phyloP scores from a whole-genome alignment of 2,113 vertebrate species.

The Etheostoma cragini region DNA sequence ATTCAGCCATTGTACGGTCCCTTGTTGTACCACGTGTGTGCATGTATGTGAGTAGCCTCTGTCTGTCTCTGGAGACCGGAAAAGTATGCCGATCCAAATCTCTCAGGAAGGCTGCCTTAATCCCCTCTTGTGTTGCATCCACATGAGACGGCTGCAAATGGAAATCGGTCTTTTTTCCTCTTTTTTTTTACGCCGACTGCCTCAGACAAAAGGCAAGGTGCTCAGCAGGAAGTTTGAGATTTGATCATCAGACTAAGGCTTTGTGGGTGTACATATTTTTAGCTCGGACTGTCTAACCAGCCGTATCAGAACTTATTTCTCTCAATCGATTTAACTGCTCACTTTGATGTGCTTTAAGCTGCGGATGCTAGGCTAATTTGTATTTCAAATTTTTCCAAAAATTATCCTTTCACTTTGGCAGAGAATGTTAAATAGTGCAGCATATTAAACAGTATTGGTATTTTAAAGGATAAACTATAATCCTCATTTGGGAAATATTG shows the following conservation, averaged over 20 bases:
- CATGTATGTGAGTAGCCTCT: slow-evolving; percentile 40
- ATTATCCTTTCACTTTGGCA: not conserved
- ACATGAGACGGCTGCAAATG: slow-evolving; percentile 69
- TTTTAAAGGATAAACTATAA: not conserved
- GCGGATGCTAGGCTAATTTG: not conserved
- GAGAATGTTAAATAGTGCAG: not conserved
- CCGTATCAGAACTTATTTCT: slow-evolving; percentile 29
- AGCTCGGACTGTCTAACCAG: slow-evolving; percentile 18
- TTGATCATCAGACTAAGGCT: slow-evolving; percentile 57
- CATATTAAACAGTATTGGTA: not conserved
- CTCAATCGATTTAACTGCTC: slow-evolving; percentile 31
- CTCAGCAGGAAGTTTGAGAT: slow-evolving; percentile 71
- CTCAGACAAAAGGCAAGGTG: slow-evolving; percentile 69
- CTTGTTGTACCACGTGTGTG: slow-evolving; percentile 43
- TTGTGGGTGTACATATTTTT: slow-evolving; percentile 47
- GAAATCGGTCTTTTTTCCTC: slow-evolving; percentile 56
- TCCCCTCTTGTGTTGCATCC: slow-evolving; percentile 72
- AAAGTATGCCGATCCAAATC: slow-evolving; percentile 74
- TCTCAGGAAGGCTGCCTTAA: slow-evolving; percentile 73
- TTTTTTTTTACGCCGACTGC: slow-evolving; percentile 30
- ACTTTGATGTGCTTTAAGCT: slow-evolving; percentile 50
- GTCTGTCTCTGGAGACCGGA: slow-evolving; percentile 68
- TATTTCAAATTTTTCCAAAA: slow-evolving; percentile 3
- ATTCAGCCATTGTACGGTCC: slow-evolving; percentile 23
- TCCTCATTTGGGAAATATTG: not conserved